These are phyloP conservation scores for Hemichromis elongatus DNA, from an alignment of 2,113 vertebrate genomes.

Conservation along the genomic window DNA sequence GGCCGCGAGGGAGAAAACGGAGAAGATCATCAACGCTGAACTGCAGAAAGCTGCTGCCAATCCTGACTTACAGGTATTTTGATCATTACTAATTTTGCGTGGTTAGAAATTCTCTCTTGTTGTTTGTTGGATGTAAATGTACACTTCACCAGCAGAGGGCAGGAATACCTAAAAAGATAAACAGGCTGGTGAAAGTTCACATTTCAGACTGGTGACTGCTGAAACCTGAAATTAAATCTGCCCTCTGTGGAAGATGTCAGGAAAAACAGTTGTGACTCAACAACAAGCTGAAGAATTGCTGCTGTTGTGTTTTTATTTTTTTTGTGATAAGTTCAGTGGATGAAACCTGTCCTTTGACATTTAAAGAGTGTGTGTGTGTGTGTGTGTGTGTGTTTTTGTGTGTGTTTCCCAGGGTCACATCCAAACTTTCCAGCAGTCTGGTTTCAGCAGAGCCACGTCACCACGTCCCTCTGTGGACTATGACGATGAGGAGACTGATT, in stretches of 20 bases:
- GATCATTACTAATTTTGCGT: background rate
- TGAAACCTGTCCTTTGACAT: background rate
- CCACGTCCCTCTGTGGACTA: slow-evolving; percentile 89
- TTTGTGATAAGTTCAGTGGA: background rate
- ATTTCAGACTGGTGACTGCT: background rate
- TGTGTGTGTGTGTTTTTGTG: background rate
- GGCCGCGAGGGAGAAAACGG: slow-evolving; percentile 94
- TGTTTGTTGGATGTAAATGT: background rate
- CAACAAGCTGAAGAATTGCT: background rate
- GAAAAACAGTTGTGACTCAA: background rate
- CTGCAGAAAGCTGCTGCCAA: slow-evolving; percentile 97
- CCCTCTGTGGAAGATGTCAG: background rate
- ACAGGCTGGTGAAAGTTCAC: background rate
- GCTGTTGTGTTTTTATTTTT: background rate
- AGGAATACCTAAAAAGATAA: background rate
- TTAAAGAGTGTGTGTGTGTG: background rate
- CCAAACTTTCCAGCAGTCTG: slow-evolving; percentile 94
- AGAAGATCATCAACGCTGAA: slow-evolving; percentile 98
- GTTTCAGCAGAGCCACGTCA: slow-evolving; percentile 89
- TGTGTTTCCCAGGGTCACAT: slow-evolving; percentile 84
- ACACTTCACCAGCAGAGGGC: slow-evolving; percentile 10
- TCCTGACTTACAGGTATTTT: slow-evolving; percentile 89
- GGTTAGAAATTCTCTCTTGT: background rate
- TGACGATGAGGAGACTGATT: slow-evolving; percentile 97
- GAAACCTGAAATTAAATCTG: background rate